Percentiles rank a stretch among this genome's conserved stretches.
Conservation (phyloP, 2,888 invertebrate genomes). For the Xylophagus ater region DNA sequence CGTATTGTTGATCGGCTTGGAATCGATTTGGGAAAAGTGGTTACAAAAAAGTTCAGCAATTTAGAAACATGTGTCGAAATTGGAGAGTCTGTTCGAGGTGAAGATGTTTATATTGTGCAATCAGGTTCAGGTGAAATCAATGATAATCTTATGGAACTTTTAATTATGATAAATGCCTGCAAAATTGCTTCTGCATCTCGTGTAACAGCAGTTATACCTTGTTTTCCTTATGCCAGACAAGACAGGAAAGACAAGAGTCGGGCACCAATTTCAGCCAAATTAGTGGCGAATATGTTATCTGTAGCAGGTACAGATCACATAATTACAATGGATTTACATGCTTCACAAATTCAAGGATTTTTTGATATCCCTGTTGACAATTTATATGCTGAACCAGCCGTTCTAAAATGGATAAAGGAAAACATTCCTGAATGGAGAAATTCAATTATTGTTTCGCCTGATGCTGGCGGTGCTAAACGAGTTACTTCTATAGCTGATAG, state of each 20-base stretch:
- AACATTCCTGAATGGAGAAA: constrained; percentile 80
- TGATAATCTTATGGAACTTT: constrained; percentile 83
- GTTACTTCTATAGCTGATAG: constrained; percentile 85
- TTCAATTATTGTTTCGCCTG: constrained; percentile 83
- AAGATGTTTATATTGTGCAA: constrained; percentile 88
- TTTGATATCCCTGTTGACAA: constrained; percentile 91
- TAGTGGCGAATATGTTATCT: constrained; percentile 81
- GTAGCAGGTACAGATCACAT: constrained; percentile 88
- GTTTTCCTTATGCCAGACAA: constrained; percentile 84
- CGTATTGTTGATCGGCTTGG: constrained; percentile 95
- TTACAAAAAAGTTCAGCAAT: constrained; percentile 99
- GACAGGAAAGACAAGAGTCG: constrained; percentile 89
- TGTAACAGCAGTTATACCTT: constrained; percentile 83
- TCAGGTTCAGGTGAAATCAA: constrained; percentile 84
- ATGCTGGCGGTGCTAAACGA: constrained; percentile 85
- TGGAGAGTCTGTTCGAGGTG: constrained; percentile 82
- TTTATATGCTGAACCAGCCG: constrained; percentile 82
- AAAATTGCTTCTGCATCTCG: constrained; percentile 84
- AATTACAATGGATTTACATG: constrained; percentile 85
- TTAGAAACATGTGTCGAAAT: constrained; percentile 95
- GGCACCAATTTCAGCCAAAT: constrained; percentile 81
- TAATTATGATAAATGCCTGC: constrained; percentile 89
- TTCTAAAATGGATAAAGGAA: constrained; percentile 83
- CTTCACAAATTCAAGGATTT: constrained; percentile 88
- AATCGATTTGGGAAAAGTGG: constrained; percentile 95